These are phyloP conservation scores for Holothuria scabra DNA, from an alignment of 53 echinoderm and acorn worm genomes.

Conservation along the genomic window DNA sequence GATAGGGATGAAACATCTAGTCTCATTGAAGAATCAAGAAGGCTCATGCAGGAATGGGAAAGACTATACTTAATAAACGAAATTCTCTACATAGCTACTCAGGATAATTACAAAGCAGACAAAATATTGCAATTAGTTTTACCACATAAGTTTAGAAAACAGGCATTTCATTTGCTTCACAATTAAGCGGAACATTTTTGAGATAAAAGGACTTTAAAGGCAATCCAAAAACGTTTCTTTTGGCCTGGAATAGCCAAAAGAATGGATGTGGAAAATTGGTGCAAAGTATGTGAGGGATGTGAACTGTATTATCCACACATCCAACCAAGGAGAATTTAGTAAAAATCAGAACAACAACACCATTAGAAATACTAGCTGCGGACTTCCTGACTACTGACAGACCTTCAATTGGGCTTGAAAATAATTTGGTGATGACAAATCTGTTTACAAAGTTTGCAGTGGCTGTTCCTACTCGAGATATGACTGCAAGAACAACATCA, in stretches of 20 bases:
- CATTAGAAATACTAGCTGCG: constrained; percentile 36
- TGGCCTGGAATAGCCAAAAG: constrained; percentile 35
- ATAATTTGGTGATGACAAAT: constrained; percentile 57
- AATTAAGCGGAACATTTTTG: constrained; percentile 17
- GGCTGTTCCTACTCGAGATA: constrained; percentile 51
- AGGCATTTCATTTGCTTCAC: constrained; percentile 9
- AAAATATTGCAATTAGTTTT: constrained; percentile 21
- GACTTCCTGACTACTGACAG: constrained; percentile 47
- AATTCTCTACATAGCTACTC: background rate
- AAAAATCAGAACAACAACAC: constrained; percentile 29
- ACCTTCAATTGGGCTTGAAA: constrained; percentile 25
- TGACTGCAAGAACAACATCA: constrained; percentile 46
- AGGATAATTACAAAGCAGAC: background rate
- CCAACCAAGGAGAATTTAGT: constrained; percentile 2
- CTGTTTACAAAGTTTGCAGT: constrained; percentile 54
- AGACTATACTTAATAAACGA: background rate
- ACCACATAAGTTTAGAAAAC: constrained; percentile 9
- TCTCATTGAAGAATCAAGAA: no score
- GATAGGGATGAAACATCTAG: background rate
- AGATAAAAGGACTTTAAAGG: background rate
- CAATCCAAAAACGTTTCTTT: constrained; percentile 9
- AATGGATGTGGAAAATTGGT: constrained; percentile 15
- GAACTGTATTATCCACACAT: background rate
- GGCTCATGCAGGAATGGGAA: background rate
- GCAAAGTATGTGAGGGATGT: constrained; percentile 27